Base-by-base conservation (phyloP, 2,888 invertebrate genomes). In the Phyto melanocephala region DNA sequence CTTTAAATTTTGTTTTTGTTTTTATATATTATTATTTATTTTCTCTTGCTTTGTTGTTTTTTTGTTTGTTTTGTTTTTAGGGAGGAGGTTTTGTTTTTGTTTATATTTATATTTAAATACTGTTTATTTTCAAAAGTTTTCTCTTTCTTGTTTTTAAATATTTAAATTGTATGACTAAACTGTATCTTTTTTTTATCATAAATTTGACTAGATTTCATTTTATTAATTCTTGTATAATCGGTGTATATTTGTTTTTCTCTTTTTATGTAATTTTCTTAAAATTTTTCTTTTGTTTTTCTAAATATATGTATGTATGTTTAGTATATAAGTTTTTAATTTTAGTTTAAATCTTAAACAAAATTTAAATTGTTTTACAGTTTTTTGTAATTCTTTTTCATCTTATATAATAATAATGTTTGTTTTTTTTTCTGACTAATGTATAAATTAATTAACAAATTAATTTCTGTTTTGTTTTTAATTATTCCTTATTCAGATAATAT, bases 401-500 rank as follows among this genome's bases (percentile, higher is more conserved):
- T 37, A 37, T 37, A 28, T 37, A 37, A 37, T 37, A 79, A 75
- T 71, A 77, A 58, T 52, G 71, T 65, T 67, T 72, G 33, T 42
- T 67, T 81, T 60, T 45, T 76, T 62, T 47, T 58, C 10, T 71
- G 63, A 62, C 58, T 54, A 54, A 71, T 50, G 83, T 63, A 50
- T 54, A 82, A 75, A 77, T 82, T 75, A 80, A 80, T 71, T 82
- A 81, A 70, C 65, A 67, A 67, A 80, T 50, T 54, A 74, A 22
- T 77, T 80, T 62, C 11, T 35, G 8, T 76, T 65, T 67, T 47
- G 28, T 65, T 67, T 42, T 60, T 62, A 33, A 40, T 54, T 52
- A 78, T 75, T 68, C 52, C 82, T 84, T 83, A 82, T 56, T 81
- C 22, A 60, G 83, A 28, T 71, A 84, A 84, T 85, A 86, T 84